Evolutionary conservation across 2,888 invertebrate species (phyloP), one percentile per base, ranked within the genome.

Genomic region (Acanthopleura granulata): DNA sequence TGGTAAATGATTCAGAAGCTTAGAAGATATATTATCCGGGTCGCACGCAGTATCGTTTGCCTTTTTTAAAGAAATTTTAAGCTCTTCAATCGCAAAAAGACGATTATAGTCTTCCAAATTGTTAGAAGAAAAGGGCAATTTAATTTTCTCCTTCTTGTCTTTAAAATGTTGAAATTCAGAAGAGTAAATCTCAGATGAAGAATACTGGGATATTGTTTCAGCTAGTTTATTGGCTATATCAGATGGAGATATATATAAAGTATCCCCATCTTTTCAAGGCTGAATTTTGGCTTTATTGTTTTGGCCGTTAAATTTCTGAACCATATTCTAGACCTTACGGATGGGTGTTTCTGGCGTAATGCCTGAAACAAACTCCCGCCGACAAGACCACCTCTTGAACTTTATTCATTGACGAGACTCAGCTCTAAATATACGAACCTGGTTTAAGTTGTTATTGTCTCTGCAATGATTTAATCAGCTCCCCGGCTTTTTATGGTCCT

Each of bases 21-120:
- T 74, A 30, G 75, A 75, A 73, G 77, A 74, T 14, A 77, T 73
- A 14, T 74, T 72, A 76, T 75, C 75, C 15, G 57, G 74, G 15
- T 74, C 74, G 16, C 75, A 40, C 0, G 76, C 69, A 49, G 75
- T 69, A 30, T 78, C 76, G 22, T 57, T 3, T 57, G 57, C 57
- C 22, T 57, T 57, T 40, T 40, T 40, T 6, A 57, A 57, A 6
- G 57, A 6, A 22, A 12, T 57, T 57, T 57, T 18, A 22, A 57
- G 57, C 12, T 57, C 57, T 4, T 57, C 57, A 57, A 12, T 18
- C 1, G 3, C 6, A 57, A 57, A 57, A 57, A 12, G 57, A 57
- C 12, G 4, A 57, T 57, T 57, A 57, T 57, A 57, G 3, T 57
- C 40, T 40, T 40, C 40, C 9, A 40, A 40, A 40, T 57, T 57